Conservation (phyloP, 2,797 vertebrate species). For the Poecilia wingei region DNA sequence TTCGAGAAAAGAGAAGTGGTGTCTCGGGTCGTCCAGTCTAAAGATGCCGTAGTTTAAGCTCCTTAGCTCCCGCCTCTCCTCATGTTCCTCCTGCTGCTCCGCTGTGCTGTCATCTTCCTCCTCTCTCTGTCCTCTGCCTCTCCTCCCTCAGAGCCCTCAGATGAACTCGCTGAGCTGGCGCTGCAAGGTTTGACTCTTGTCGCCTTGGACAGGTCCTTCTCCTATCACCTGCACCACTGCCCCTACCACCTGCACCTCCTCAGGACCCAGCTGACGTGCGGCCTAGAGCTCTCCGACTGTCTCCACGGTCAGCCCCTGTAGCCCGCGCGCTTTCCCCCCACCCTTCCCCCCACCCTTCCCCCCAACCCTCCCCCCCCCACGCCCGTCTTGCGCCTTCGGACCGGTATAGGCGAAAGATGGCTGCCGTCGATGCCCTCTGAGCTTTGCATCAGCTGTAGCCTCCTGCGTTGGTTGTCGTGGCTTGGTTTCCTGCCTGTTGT, state of each 20-base stretch:
- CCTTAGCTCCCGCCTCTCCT: constrained; percentile 9
- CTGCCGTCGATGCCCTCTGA: constrained; percentile 19
- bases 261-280: constrained; percentile 88
- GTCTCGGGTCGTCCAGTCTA: neutral
- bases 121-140: constrained; percentile 51
- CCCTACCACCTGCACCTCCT: constrained; percentile 91
- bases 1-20: neutral
- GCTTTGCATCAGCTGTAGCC: constrained; percentile 40
- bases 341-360: neutral
- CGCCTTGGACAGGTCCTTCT: constrained; percentile 84
- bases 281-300: constrained; percentile 87
- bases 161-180: constrained; percentile 83
- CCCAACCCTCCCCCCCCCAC: too few species aligned
- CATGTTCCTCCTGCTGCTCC: constrained; percentile 18
- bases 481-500: constrained; percentile 18
- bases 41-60: neutral
- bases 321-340: constrained; percentile 11
- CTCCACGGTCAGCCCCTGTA: constrained; percentile 86
- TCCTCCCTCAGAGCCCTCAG: constrained; percentile 83
- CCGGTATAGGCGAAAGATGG: constrained; percentile 13
- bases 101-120: constrained; percentile 32
- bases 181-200: constrained; percentile 80
- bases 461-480: neutral
- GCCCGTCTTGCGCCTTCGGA: neutral
- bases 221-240: constrained; percentile 90